phyloP scores from a whole-genome alignment of 2,888 invertebrate genomes.

The Zele albiditarsus region DNA sequence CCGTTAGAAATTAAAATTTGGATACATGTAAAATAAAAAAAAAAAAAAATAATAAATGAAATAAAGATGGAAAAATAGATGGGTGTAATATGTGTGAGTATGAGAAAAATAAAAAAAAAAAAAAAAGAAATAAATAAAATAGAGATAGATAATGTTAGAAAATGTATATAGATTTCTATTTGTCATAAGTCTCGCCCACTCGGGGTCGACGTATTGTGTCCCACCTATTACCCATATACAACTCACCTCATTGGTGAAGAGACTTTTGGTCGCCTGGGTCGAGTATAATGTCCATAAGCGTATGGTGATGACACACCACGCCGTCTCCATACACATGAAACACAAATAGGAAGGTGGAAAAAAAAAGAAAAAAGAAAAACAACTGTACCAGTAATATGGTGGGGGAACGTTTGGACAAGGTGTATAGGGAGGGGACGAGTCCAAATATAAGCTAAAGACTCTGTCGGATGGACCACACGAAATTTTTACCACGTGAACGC shows the following conservation, averaged over 20 bases:
- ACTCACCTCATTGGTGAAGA: constrained; percentile 59
- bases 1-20: constrained; percentile 19
- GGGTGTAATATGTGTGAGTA: not conserved
- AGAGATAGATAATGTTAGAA: constrained; percentile 30
- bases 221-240: constrained; percentile 33
- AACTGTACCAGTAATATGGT: constrained; percentile 40
- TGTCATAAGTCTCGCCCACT: constrained; percentile 24
- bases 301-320: constrained; percentile 51
- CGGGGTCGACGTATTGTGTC: constrained; percentile 18
- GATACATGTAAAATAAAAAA: not conserved
- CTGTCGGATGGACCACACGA: constrained; percentile 70
- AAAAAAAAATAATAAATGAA: not conserved
- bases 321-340: constrained; percentile 45
- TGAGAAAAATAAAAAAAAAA: constrained; percentile 21
- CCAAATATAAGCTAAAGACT: constrained; percentile 71
- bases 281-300: constrained; percentile 51
- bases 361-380: constrained; percentile 50
- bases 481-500: constrained; percentile 67
- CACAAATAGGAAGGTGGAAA: constrained; percentile 37
- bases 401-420: constrained; percentile 58
- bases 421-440: constrained; percentile 60
- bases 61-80: not conserved
- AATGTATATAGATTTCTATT: constrained; percentile 30
- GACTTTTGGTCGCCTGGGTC: constrained; percentile 56
- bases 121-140: constrained; percentile 12